A percentile compares a stretch with the other conserved stretches of the same genome.
Evolutionary conservation across 2,113 vertebrate genomes (phyloP).

Genomic region (Pelecanus crispus): DNA sequence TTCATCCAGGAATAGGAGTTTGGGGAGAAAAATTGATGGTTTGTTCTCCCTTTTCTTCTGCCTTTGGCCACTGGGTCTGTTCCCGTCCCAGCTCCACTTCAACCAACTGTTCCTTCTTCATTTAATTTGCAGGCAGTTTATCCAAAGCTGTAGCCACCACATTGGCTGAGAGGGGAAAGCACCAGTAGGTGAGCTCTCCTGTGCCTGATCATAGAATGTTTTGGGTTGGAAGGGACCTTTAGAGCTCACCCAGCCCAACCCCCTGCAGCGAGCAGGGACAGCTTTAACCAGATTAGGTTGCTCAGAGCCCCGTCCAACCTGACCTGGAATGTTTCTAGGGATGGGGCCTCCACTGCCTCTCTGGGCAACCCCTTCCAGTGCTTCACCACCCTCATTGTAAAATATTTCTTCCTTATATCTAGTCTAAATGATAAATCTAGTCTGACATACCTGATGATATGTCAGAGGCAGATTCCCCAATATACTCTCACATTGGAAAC

Average conservation of each 20-base stretch:
- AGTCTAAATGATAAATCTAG: too few relatives aligned
- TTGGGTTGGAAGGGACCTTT: too few relatives aligned
- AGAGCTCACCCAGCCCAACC: too few relatives aligned
- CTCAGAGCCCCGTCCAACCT: too few relatives aligned
- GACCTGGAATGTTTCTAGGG: too few relatives aligned
- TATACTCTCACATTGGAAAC: rapidly evolving
- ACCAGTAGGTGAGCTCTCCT: background rate
- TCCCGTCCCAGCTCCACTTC: background rate
- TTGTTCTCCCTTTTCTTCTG: background rate
- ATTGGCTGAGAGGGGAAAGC: background rate
- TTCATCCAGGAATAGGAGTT: background rate
- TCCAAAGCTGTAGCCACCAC: background rate
- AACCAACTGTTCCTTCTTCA: background rate
- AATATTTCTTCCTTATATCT: too few relatives aligned
- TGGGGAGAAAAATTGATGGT: background rate
- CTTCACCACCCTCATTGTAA: too few relatives aligned
- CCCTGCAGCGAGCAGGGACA: too few relatives aligned
- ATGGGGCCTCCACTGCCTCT: too few relatives aligned
- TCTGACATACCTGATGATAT: rapidly evolving
- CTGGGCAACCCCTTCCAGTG: too few relatives aligned
- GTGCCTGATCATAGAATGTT: too few relatives aligned
- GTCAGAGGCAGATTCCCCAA: background rate
- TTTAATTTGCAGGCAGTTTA: background rate
- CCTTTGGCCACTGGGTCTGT: background rate
- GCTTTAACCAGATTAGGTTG: too few relatives aligned